Evolutionary conservation across 1,140 invertebrate genomes (phyloP), one percentile per base, ranked within the genome.

Genomic region (Leptopilina clavipes): DNA sequence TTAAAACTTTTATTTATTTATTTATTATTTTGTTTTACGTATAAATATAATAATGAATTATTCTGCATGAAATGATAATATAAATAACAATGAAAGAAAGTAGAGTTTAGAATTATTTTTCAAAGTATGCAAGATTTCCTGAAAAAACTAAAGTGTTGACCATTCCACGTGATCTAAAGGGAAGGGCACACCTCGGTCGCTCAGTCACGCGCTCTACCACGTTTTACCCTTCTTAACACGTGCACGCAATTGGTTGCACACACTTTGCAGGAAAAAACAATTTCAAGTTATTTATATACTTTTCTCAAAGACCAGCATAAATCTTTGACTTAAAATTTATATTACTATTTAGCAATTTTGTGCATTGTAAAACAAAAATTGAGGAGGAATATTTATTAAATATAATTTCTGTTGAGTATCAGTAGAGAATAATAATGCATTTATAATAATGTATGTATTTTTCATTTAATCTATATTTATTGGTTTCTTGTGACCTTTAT

Each of bases 161-260:
- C 25, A 65, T 65, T 65, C 59, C 59, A 65, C 59, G 59, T 65
- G 59, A 65, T 65, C 59, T 65, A 11, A 3, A 65, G 59, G 25
- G 59, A 65, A 65, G 59, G 59, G 59, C 59, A 65, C 59, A 31
- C 59, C 59, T 65, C 59, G 59, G 59, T 31, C 59, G 59, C 59
- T 11, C n/a, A 65, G 59, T 65, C 59, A 65, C 59, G 59, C 59
- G 59, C 59, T 65, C 12, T n/a, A 65, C 59, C 22, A 65, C 22
- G 59, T 22, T 65, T 65, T 65, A 65, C 25, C 59, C 59, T 65
- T 31, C 22, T 65, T 31, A 65, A 65, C 59, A 65, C 59, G 59
- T 65, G 59, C 59, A 37, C 22, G 59, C 59, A 65, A 65, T 65
- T 12, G 11, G 3, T 65, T 37, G 59, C 22, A 65, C 59, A n/a